These are phyloP conservation scores for Leucoma salicis DNA, from an alignment of 2,888 invertebrate genomes.

Conservation along the genomic window DNA sequence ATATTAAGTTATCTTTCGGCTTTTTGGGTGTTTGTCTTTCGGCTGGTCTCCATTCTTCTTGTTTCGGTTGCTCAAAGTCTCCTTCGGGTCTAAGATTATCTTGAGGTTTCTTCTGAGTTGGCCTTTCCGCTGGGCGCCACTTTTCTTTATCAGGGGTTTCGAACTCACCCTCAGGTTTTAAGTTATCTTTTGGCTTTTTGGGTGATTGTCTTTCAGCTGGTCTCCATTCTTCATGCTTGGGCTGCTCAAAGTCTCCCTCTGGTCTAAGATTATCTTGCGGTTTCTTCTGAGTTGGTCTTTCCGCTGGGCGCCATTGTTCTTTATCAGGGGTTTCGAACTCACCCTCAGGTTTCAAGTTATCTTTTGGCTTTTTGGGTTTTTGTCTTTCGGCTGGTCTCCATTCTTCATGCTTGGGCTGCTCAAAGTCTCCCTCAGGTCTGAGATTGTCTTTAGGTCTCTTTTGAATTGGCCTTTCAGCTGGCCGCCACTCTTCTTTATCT, in stretches of 20 bases:
- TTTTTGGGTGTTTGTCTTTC: slow-evolving; percentile 60
- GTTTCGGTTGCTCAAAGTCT: slow-evolving; percentile 68
- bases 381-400: slow-evolving; percentile 64
- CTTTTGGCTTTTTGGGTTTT: slow-evolving; percentile 46
- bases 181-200: slow-evolving; percentile 70
- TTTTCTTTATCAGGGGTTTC: slow-evolving; percentile 61
- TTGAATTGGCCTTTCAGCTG: slow-evolving; percentile 31
- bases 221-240: slow-evolving; percentile 55
- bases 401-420: slow-evolving; percentile 49
- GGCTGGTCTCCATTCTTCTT: slow-evolving; percentile 64
- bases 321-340: slow-evolving; percentile 44
- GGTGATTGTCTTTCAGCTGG: slow-evolving; percentile 60
- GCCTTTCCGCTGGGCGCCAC: slow-evolving; percentile 52
- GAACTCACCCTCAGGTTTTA: slow-evolving; percentile 23
- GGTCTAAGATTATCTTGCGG: slow-evolving; percentile 66
- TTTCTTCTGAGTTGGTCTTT: slow-evolving; percentile 32
- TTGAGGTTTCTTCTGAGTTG: slow-evolving; percentile 55
- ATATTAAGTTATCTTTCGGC: slow-evolving; percentile 80
- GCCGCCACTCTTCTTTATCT: slow-evolving; percentile 47
- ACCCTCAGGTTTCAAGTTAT: slow-evolving; percentile 82
- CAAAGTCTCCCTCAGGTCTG: slow-evolving; percentile 80
- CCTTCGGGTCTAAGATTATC: slow-evolving; percentile 81
- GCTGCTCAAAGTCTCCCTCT: slow-evolving; percentile 77
- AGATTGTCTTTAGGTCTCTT: slow-evolving; percentile 69
- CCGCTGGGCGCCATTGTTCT: slow-evolving; percentile 3